A percentile compares a stretch with the other conserved stretches of the same genome.
Conservation (phyloP, 1,140 invertebrate species). For the Stenopsyche tienmushanensis region DNA sequence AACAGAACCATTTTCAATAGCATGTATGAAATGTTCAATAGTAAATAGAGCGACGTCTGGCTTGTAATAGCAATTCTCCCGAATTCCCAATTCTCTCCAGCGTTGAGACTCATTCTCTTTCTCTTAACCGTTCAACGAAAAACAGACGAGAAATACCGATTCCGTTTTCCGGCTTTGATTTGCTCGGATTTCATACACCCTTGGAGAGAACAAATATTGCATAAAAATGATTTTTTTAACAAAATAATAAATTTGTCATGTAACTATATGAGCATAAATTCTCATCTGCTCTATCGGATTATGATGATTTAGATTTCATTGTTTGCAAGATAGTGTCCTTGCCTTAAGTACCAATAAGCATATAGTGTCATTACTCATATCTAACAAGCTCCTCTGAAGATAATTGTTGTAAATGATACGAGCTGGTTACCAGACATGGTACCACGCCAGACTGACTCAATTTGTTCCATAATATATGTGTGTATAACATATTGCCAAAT, state of each 20-base stretch:
- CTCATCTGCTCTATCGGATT: background rate
- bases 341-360: background rate
- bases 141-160: too few relatives aligned
- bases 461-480: background rate
- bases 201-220: too few relatives aligned
- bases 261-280: background rate
- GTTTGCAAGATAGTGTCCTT: background rate
- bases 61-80: too few relatives aligned
- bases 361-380: constrained; percentile 21
- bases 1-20: too few relatives aligned
- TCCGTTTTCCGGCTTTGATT: too few relatives aligned
- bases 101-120: too few relatives aligned
- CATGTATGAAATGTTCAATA: too few relatives aligned
- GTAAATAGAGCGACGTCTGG: too few relatives aligned
- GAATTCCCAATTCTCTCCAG: too few relatives aligned
- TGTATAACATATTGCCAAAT: background rate
- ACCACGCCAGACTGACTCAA: background rate
- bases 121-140: too few relatives aligned
- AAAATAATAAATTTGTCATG: too few relatives aligned
- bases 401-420: constrained; percentile 12
- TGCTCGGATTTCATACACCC: background rate
- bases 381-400: background rate
- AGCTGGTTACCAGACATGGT: background rate
- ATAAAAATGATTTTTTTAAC: too few relatives aligned
- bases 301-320: background rate